Conservation (phyloP, 1,140 invertebrate species). For the Akabosia matsudoensis region DNA sequence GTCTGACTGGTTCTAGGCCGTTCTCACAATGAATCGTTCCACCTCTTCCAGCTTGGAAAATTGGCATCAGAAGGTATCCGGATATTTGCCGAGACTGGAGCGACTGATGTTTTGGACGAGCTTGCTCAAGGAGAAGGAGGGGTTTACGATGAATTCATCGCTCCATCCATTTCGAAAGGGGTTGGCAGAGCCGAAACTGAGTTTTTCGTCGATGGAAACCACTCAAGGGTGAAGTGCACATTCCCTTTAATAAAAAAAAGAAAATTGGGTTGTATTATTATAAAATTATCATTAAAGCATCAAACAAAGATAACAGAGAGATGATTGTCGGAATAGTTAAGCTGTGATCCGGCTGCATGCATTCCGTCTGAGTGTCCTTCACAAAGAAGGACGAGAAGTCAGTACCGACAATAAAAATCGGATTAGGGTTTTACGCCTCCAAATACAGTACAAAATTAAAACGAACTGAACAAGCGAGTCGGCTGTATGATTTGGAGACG, state of each 20-base stretch:
- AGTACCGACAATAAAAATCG: no score
- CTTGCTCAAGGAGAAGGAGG: slow-evolving; percentile 58
- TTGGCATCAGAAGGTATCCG: slow-evolving; percentile 69
- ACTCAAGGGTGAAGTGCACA: slow-evolving; percentile 64
- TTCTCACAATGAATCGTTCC: slow-evolving; percentile 75
- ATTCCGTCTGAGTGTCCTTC: no score
- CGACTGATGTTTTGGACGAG: slow-evolving; percentile 66
- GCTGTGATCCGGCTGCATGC: no score
- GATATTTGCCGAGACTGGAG: slow-evolving; percentile 76
- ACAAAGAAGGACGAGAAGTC: no score
- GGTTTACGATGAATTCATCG: slow-evolving; percentile 76
- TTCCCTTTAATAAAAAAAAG: neutral
- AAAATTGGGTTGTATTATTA: no score
- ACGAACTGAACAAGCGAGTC: no score
- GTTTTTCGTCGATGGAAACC: slow-evolving; percentile 86
- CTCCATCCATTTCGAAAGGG: slow-evolving; percentile 69
- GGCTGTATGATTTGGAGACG: no score
- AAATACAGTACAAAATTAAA: no score
- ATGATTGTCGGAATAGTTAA: no score
- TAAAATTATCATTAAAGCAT: no score
- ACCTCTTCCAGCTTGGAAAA: slow-evolving; percentile 73
- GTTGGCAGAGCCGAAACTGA: slow-evolving; percentile 73
- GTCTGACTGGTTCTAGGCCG: slow-evolving; percentile 67
- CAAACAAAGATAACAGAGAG: no score
- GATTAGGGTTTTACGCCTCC: no score